Conservation (phyloP, 2,888 invertebrate genomes). For the Agrotis segetum region DNA sequence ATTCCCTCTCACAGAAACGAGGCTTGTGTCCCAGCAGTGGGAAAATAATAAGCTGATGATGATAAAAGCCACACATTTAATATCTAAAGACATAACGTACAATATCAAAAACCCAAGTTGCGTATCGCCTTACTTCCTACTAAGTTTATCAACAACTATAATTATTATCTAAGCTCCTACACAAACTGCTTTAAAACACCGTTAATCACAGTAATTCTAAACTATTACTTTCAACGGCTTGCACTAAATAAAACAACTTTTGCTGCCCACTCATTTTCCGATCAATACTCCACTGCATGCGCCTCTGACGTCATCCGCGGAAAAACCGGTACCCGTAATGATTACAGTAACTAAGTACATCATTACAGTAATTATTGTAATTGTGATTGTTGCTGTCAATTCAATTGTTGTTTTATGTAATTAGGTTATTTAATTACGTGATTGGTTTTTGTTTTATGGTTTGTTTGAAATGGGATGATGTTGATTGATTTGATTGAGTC, state of each 20-base stretch:
- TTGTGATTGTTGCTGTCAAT: slow-evolving; percentile 27
- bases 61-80: too few species aligned
- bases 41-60: too few species aligned
- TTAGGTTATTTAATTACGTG: slow-evolving; percentile 21
- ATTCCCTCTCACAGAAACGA: too few species aligned
- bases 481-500: neutral
- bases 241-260: slow-evolving; percentile 14
- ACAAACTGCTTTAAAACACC: too few species aligned
- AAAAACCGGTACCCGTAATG: slow-evolving; percentile 38
- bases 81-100: too few species aligned
- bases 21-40: too few species aligned
- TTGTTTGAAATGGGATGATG: slow-evolving; percentile 4
- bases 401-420: slow-evolving; percentile 41
- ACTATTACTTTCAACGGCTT: slow-evolving; percentile 12
- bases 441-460: slow-evolving; percentile 11
- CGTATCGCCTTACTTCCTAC: too few species aligned
- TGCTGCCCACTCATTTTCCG: slow-evolving; percentile 6
- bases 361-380: slow-evolving; percentile 30
- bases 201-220: neutral
- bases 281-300: slow-evolving; percentile 46
- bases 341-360: slow-evolving; percentile 8
- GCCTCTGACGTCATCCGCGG: slow-evolving; percentile 40
- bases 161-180: too few species aligned
- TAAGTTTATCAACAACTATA: too few species aligned
- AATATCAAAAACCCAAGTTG: too few species aligned